Base-by-base conservation (phyloP, 2,888 invertebrate species). In the Phyllotreta cruciferae region DNA sequence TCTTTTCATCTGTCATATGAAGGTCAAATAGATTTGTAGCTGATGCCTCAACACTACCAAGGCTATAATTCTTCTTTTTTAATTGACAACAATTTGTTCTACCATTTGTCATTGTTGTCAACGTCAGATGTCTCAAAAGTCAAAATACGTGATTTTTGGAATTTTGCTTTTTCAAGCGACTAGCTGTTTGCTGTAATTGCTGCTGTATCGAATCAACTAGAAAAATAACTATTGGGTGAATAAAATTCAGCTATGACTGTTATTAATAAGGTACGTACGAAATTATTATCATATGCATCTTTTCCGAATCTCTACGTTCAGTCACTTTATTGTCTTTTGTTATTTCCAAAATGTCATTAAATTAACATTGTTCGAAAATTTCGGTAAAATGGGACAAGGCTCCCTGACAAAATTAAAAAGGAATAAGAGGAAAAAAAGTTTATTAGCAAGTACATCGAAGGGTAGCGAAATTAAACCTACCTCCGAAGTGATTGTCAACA, bases 241-340 rank as follows among this genome's bases (percentile, higher is more conserved):
- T 47, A 56, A 50, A 8, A 9, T 38, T 1, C 8, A 55, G 67
- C 61, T 52, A 73, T 73, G 73, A 73, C 73, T 36, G 73, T 73
- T 47, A 71, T 73, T 53, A 73, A 73, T 66, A 73, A 73, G 72
- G 73, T 73, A 70, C 68, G 52, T 44, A 9, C 38, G 7, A 49
- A 50, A 41, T 56, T 54, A 6, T 13, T n/a, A 60, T 58, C 7
- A 42, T 11, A 38, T 42, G 1, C 24, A 24, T 24, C 24, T n/a
- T 63, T 52, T 55, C 44, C 6, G 49, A 49, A 52, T 24, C 24
- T 24, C 4, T 24, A 24, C 24, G 42, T 60, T 35, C 10, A 58
- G 47, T 35, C 44, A 42, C 37, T 58, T 44, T 44, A 14, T 49
- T 60, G 53, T 61, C 63, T 65, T 63, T 69, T 67, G 60, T 66